A percentile compares a stretch with the other conserved stretches of the same genome.
phyloP scores from a whole-genome alignment of 1,140 invertebrate genomes.

The Penaeus japonicus region DNA sequence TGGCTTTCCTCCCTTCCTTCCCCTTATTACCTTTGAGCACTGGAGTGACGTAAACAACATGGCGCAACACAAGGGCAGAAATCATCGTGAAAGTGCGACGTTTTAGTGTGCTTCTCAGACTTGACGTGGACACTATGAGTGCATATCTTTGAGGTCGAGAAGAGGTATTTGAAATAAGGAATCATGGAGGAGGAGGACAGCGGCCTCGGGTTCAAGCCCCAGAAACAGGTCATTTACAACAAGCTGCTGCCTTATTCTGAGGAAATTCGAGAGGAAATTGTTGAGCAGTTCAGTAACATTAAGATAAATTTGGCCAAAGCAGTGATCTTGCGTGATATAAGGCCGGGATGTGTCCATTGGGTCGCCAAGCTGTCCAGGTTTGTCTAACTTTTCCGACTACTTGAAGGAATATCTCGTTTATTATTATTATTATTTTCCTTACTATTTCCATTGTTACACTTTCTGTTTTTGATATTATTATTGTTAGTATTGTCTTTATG shows the following conservation, averaged over 20 bases:
- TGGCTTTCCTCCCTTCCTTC: no score
- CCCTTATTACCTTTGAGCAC: no score
- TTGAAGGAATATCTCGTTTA: no score
- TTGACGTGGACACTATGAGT: not conserved
- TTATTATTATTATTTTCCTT: not conserved
- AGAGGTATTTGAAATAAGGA: not conserved
- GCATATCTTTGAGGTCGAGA: not conserved
- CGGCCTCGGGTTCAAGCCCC: slow-evolving; percentile 63
- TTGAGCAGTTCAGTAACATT: slow-evolving; percentile 70
- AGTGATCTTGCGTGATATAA: slow-evolving; percentile 74
- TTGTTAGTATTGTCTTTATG: no score
- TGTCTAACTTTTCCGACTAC: not conserved
- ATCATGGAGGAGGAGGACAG: slow-evolving; percentile 40
- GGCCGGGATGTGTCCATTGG: slow-evolving; percentile 74
- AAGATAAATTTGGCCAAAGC: slow-evolving; percentile 75
- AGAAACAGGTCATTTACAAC: slow-evolving; percentile 74
- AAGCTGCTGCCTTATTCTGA: slow-evolving; percentile 74
- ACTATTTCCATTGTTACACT: not conserved
- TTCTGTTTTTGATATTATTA: no score
- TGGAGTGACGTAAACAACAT: slow-evolving; percentile 18
- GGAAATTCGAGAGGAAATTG: slow-evolving; percentile 71
- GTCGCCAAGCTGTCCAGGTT: slow-evolving; percentile 62
- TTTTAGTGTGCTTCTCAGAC: not conserved
- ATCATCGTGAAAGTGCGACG: slow-evolving; percentile 44
- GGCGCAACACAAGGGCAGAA: slow-evolving; percentile 4